A percentile compares a stretch with the other conserved stretches of the same genome.
Conservation (phyloP, 2,797 vertebrate genomes). For the Danio kyathit region DNA sequence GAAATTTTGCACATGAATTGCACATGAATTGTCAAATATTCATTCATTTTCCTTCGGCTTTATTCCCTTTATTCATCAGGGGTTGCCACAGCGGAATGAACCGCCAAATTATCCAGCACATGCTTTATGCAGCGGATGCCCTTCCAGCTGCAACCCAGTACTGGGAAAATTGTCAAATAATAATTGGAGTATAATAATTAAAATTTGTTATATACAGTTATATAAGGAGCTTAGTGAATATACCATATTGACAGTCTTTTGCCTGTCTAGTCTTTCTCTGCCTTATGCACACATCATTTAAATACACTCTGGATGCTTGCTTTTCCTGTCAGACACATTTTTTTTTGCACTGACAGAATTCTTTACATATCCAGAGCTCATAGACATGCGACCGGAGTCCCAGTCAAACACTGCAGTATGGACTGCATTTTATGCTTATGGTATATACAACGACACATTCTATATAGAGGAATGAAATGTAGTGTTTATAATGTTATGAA, state of each 20-base stretch:
- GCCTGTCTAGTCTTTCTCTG: constrained; percentile 3
- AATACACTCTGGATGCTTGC: constrained; percentile 53
- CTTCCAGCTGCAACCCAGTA: no score
- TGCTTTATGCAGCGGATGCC: no score
- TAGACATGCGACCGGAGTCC: constrained; percentile 34
- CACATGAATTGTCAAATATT: neutral
- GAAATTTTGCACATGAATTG: neutral
- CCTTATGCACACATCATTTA: constrained; percentile 50
- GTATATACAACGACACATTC: neutral
- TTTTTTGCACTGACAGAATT: constrained; percentile 34
- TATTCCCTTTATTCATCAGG: no score
- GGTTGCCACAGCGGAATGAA: no score
- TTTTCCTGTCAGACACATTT: constrained; percentile 40
- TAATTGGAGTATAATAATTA: neutral
- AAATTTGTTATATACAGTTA: no score
- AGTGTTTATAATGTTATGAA: no score
- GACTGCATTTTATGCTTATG: neutral
- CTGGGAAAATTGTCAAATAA: fast-evolving
- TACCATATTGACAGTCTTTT: neutral
- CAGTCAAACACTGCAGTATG: constrained; percentile 2
- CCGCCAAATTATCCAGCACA: no score
- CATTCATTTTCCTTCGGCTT: no score
- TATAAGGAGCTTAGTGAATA: neutral
- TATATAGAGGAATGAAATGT: no score
- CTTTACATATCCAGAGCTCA: constrained; percentile 30